Conservation (phyloP, 2,888 invertebrate genomes). For the Tillus elongatus region DNA sequence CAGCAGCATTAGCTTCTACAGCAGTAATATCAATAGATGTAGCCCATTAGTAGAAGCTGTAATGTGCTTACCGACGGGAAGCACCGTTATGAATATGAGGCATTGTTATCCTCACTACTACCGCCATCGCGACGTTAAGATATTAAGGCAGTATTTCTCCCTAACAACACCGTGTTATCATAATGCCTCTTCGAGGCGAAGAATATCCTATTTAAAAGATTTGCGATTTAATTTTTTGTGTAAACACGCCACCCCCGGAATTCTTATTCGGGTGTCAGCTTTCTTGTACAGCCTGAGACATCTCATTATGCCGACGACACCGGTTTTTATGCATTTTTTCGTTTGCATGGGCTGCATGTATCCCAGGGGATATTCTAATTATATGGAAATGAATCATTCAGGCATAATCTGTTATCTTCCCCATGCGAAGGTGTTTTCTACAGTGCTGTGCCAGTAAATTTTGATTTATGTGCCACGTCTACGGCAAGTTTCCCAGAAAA, state of each 20-base stretch:
- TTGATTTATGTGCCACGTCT: background rate
- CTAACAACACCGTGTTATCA: constrained; percentile 32
- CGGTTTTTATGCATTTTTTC: constrained; percentile 18
- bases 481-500: background rate
- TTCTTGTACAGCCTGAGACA: constrained; percentile 18
- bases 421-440: constrained; percentile 1
- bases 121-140: constrained; percentile 29
- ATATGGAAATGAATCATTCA: constrained; percentile 31
- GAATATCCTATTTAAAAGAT: constrained; percentile 35
- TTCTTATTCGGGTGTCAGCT: constrained; percentile 27
- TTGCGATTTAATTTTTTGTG: constrained; percentile 36
- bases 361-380: constrained; percentile 24
- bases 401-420: constrained; percentile 24
- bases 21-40: constrained; percentile 26
- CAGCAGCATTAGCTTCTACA: constrained; percentile 3
- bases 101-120: constrained; percentile 30
- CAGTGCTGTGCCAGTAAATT: background rate
- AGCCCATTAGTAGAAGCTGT: constrained; percentile 29
- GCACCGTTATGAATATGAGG: constrained; percentile 33
- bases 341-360: constrained; percentile 16
- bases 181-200: constrained; percentile 30
- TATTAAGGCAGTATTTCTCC: constrained; percentile 35
- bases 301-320: constrained; percentile 18
- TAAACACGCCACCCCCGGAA: constrained; percentile 26
- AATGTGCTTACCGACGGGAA: constrained; percentile 30